Evolutionary conservation across 2,888 invertebrate species (phyloP), one percentile per base, ranked within the genome.

Genomic region (Aphodius granarius): DNA sequence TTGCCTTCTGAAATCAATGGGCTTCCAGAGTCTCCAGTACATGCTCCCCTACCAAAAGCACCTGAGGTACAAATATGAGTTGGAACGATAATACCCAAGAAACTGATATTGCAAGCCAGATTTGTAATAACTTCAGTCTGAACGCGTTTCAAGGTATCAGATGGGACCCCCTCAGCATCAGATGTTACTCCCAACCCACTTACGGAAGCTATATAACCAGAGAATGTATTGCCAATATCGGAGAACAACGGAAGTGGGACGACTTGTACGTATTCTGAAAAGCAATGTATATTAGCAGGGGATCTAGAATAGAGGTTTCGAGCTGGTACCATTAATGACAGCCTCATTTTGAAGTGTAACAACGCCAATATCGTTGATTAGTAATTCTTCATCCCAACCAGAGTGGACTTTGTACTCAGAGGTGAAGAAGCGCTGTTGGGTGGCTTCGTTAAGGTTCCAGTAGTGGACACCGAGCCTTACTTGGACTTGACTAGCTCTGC

Each of bases 21-120:
- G 18, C 87, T 87, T 66, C 87, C 88, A n/a, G 88, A 88, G 77
- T 89, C 89, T 0, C 89, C 89, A 43, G 86, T 88, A 78, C 90
- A 90, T 1, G 89, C 88, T 0, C 89, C 88, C 16, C 85, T 86
- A 0, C 86, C 84, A 0, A 84, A 83, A 0, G 80, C 76, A 0
- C 89, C 90, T 18, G 84, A 83, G 23, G 88, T 88, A 78, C 90
- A 90, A 5, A 90, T 80, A 78, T 90, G 89, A 71, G 86, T 87
- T 5, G 81, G 82, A 18, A 86, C 84, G 20, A 90, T 84, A 0
- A 81, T 75, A 4, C 88, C 83, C 0, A 85, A 83, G 79, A 86
- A 89, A 72, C 85, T 85, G 3, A 81, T 81, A 79, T 89, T 88
- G 80, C 90, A 90, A 19, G 64, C 73, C 19, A 66, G 5, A 21